Conservation (phyloP, 2,797 vertebrate species). For the Aphelocoma californica region DNA sequence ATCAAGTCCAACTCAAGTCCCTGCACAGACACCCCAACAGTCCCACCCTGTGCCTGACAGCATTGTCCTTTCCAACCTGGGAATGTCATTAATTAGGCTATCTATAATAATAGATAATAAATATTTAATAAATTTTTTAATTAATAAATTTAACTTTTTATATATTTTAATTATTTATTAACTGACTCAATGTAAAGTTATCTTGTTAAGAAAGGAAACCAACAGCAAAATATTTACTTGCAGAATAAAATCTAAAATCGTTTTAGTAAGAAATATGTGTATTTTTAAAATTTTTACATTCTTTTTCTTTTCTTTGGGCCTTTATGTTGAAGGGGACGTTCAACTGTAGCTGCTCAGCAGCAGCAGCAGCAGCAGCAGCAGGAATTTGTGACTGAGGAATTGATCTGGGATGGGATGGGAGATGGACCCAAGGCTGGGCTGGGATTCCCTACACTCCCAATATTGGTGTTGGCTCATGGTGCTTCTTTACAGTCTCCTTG, state of each 20-base stretch:
- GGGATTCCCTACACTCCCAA: background rate
- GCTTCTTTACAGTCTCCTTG: background rate
- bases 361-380: background rate
- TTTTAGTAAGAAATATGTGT: background rate
- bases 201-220: background rate
- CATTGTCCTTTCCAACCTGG: background rate
- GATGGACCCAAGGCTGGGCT: background rate
- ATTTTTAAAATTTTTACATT: fast-evolving
- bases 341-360: background rate
- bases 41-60: background rate
- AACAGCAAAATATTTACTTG: background rate
- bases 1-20: no score
- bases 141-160: no score
- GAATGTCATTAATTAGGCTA: background rate
- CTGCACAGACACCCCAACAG: background rate
- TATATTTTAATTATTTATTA: background rate
- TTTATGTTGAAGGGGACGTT: background rate
- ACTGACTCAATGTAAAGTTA: background rate
- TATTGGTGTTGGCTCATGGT: background rate
- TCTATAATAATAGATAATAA: background rate
- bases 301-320: background rate
- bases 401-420: background rate
- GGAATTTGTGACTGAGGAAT: background rate
- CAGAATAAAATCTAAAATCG: background rate
- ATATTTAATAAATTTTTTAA: background rate